phyloP scores from a whole-genome alignment of 1,140 invertebrate genomes.

The Macrocentrus cingulum region DNA sequence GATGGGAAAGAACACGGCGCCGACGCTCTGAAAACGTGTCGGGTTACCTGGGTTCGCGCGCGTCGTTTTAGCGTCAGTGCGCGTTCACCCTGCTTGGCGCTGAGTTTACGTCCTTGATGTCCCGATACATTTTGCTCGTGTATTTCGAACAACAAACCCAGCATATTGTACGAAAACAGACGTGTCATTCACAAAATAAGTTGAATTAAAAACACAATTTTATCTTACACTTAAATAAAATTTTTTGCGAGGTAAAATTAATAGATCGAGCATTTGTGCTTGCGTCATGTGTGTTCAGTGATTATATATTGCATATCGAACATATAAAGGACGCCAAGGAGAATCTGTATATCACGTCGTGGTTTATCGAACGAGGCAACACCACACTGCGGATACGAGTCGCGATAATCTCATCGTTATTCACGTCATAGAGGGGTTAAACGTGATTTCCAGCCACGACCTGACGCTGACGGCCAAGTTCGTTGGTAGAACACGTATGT shows the following conservation, averaged over 20 bases:
- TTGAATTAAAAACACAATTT: too few species aligned
- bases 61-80: constrained; percentile 36
- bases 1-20: constrained; percentile 28
- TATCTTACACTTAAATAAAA: too few species aligned
- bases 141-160: too few species aligned
- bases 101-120: background rate
- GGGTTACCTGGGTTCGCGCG: constrained; percentile 25
- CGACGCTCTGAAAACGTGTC: constrained; percentile 32
- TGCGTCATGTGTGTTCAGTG: too few species aligned
- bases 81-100: constrained; percentile 35
- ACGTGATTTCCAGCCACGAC: constrained; percentile 11
- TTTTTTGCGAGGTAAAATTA: too few species aligned
- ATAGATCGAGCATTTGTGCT: too few species aligned
- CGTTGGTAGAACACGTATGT: background rate
- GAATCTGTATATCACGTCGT: constrained; percentile 28
- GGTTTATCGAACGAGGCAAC: constrained; percentile 26
- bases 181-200: too few species aligned
- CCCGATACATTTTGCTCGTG: too few species aligned
- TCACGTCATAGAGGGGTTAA: constrained; percentile 16
- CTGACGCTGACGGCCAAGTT: constrained; percentile 20
- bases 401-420: constrained; percentile 21
- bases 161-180: too few species aligned
- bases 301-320: too few species aligned
- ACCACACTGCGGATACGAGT: constrained; percentile 13
- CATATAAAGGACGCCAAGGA: constrained; percentile 8